A percentile compares a stretch with the other conserved stretches of the same genome.
These are phyloP conservation scores for Pyrgus malvae DNA, from an alignment of 2,888 invertebrate species.

Conservation along the genomic window DNA sequence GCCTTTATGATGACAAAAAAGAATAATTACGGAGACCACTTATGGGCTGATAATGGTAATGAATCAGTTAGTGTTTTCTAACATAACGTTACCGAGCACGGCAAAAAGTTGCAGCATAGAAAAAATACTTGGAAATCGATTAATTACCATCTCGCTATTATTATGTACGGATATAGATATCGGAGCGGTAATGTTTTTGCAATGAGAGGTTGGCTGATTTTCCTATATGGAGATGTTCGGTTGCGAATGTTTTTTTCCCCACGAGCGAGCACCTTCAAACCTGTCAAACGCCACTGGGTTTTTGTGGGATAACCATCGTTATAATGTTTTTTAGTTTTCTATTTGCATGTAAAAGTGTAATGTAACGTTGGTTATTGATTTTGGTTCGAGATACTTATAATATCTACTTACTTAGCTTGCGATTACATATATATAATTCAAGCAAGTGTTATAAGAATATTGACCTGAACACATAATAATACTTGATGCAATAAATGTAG, in stretches of 20 bases:
- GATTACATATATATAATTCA: too few relatives aligned
- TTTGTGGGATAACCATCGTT: slow-evolving; percentile 15
- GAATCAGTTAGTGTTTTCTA: too few relatives aligned
- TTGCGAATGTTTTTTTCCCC: slow-evolving; percentile 19
- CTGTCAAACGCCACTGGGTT: slow-evolving; percentile 19
- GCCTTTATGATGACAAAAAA: too few relatives aligned
- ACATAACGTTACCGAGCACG: too few relatives aligned
- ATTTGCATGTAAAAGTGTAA: slow-evolving; percentile 5
- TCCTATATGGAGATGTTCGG: slow-evolving; percentile 27
- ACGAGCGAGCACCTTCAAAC: slow-evolving; percentile 12
- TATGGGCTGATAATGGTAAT: too few relatives aligned
- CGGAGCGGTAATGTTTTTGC: slow-evolving; percentile 23
- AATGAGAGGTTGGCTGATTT: slow-evolving; percentile 25
- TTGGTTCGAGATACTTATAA: background rate
- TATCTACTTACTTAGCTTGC: too few relatives aligned
- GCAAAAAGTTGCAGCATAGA: background rate
- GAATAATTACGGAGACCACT: too few relatives aligned
- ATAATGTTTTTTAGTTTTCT: slow-evolving; percentile 2
- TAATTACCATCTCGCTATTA: slow-evolving; percentile 24
- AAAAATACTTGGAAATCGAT: slow-evolving; percentile 16
- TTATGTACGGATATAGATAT: slow-evolving; percentile 25
- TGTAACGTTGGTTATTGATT: background rate
- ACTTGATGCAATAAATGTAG: too few relatives aligned
- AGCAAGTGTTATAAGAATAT: too few relatives aligned
- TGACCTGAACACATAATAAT: too few relatives aligned